These are phyloP conservation scores for Prolemur simus DNA, from an alignment of 2,113 vertebrate species.

Conservation along the genomic window DNA sequence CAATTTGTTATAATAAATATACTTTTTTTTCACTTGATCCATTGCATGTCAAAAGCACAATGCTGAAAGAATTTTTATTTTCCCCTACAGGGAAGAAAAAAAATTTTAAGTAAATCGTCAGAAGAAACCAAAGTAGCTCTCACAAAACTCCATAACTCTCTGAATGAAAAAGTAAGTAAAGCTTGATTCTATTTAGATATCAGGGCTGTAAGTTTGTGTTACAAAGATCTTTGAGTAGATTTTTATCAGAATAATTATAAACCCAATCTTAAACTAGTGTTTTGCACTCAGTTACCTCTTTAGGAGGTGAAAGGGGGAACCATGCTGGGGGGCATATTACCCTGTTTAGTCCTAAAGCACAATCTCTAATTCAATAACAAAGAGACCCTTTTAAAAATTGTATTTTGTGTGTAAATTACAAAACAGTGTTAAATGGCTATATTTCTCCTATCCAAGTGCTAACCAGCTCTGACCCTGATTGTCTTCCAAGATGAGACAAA, in stretches of 20 bases:
- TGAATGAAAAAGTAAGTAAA: constrained; percentile 93
- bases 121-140: constrained; percentile 92
- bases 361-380: constrained; percentile 1
- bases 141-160: constrained; percentile 91
- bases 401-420: neutral
- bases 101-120: constrained; percentile 93
- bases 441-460: neutral
- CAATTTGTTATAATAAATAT: neutral
- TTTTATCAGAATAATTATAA: constrained; percentile 1
- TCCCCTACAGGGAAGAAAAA: constrained; percentile 88
- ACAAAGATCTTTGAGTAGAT: neutral
- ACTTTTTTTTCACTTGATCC: neutral
- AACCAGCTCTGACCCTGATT: no score
- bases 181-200: neutral
- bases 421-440: neutral
- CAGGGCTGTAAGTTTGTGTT: neutral
- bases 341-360: constrained; percentile 1
- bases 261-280: neutral
- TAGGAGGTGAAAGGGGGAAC: neutral
- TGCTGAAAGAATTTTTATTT: constrained; percentile 27
- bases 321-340: neutral
- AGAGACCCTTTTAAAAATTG: constrained; percentile 4
- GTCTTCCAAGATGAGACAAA: no score
- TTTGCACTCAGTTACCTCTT: neutral
- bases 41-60: neutral